Evolutionary conservation across 2,888 invertebrate genomes (phyloP).

Genomic region (Syritta pipiens): DNA sequence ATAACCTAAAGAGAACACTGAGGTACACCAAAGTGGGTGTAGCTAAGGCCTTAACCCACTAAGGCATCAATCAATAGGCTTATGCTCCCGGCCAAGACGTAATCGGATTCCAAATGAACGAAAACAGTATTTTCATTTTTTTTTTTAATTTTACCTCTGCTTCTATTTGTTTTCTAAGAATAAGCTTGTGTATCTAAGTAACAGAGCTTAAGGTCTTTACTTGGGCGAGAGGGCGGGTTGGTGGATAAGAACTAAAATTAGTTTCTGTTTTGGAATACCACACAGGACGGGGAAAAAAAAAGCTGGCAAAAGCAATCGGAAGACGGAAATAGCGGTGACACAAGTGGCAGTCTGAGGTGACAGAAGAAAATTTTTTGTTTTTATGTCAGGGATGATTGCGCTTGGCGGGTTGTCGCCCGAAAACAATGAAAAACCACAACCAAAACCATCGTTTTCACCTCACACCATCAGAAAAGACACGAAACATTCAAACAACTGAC

Average conservation of each 20-base stretch:
- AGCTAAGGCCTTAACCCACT: conserved; percentile 34
- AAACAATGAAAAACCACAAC: conserved; percentile 29
- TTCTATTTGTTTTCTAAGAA: conserved; percentile 12
- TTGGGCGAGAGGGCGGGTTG: not conserved
- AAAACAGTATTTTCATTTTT: not conserved
- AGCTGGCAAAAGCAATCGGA: conserved; percentile 47
- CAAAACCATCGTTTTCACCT: not conserved
- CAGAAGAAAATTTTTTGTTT: conserved; percentile 2
- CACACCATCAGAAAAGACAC: not conserved
- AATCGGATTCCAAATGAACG: conserved; percentile 28
- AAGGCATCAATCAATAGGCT: conserved; percentile 46
- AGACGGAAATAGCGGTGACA: conserved; percentile 33
- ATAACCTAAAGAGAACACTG: not conserved
- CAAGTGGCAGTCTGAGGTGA: conserved; percentile 9
- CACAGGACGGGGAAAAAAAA: not conserved
- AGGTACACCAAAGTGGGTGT: not conserved
- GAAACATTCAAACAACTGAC: conserved; percentile 42
- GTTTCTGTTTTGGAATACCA: conserved; percentile 6
- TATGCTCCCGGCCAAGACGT: conserved; percentile 1
- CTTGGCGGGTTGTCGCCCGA: conserved; percentile 18
- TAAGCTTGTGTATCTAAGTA: conserved; percentile 10
- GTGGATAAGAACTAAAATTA: conserved; percentile 10
- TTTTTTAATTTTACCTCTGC: not conserved
- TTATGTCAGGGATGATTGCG: conserved; percentile 52
- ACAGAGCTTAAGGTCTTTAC: conserved; percentile 29